Evolutionary conservation across 2,888 invertebrate species (phyloP).

Genomic region (Tiphia femorata): DNA sequence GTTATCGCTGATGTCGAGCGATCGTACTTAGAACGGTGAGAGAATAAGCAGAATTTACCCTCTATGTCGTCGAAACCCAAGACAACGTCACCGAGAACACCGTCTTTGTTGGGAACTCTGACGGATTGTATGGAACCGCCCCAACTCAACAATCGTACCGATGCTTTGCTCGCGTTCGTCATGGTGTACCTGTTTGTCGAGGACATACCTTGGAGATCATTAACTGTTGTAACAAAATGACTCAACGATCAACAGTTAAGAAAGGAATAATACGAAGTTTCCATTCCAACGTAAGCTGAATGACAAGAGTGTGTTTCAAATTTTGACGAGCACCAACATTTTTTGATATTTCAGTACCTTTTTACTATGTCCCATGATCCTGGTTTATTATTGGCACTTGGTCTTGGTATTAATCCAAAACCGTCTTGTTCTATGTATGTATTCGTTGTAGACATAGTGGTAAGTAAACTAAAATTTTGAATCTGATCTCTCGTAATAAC

Average conservation of each 20-base stretch:
- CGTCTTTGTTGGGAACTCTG: constrained; percentile 69
- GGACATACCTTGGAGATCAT: neutral
- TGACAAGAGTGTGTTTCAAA: no score
- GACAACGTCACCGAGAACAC: constrained; percentile 70
- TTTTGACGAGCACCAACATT: neutral
- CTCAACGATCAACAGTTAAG: no score
- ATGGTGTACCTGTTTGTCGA: constrained; percentile 66
- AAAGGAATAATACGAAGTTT: no score
- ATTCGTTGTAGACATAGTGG: constrained; percentile 39
- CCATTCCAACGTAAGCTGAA: no score
- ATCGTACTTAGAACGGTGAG: neutral
- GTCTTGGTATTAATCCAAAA: constrained; percentile 50
- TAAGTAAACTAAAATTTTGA: constrained; percentile 4
- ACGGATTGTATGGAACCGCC: constrained; percentile 73
- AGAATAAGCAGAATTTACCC: constrained; percentile 62
- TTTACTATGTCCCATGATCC: constrained; percentile 39
- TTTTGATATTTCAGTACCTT: constrained; percentile 32
- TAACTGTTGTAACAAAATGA: no score
- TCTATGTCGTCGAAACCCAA: constrained; percentile 72
- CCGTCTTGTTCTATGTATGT: constrained; percentile 50
- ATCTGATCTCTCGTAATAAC: no score
- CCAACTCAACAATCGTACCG: constrained; percentile 70
- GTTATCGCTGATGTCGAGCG: neutral
- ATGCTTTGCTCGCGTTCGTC: constrained; percentile 66
- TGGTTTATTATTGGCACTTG: constrained; percentile 1